phyloP scores from a whole-genome alignment of 2,888 invertebrate species.

The Drosophila pegasa region DNA sequence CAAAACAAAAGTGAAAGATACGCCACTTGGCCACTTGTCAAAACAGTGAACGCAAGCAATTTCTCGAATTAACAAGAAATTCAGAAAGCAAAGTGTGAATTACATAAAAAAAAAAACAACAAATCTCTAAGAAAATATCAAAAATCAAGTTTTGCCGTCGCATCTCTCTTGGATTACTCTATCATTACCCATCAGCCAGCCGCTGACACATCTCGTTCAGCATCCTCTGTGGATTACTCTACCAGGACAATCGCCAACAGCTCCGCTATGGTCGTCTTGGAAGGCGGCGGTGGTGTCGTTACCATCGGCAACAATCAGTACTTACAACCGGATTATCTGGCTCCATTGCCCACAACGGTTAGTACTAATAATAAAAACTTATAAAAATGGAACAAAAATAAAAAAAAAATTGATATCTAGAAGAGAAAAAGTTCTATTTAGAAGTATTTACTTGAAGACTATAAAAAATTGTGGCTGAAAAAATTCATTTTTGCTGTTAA shows the following conservation, averaged over 20 bases:
- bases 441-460: too few species aligned
- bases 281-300: slow-evolving; percentile 95
- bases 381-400: background rate
- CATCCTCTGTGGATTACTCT: slow-evolving; percentile 37
- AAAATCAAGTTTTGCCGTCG: slow-evolving; percentile 58
- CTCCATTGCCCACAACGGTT: slow-evolving; percentile 97
- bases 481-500: background rate
- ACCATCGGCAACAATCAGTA: slow-evolving; percentile 96
- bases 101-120: slow-evolving; percentile 4
- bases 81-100: slow-evolving; percentile 43
- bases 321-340: slow-evolving; percentile 97
- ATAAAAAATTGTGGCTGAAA: background rate
- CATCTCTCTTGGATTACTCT: slow-evolving; percentile 62
- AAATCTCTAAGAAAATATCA: background rate
- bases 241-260: slow-evolving; percentile 26
- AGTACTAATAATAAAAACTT: slow-evolving; percentile 85
- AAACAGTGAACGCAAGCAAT: slow-evolving; percentile 37
- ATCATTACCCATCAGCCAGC: slow-evolving; percentile 25
- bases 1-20: slow-evolving; percentile 34
- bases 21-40: slow-evolving; percentile 41
- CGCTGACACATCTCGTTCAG: slow-evolving; percentile 6
- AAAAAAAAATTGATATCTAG: too few species aligned
- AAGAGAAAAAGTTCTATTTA: background rate
- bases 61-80: slow-evolving; percentile 44
- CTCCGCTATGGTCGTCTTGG: slow-evolving; percentile 93